A percentile compares a stretch with the other conserved stretches of the same genome.
Evolutionary conservation across 2,797 vertebrate genomes (phyloP).

Genomic region (Pangasius krempfi): DNA sequence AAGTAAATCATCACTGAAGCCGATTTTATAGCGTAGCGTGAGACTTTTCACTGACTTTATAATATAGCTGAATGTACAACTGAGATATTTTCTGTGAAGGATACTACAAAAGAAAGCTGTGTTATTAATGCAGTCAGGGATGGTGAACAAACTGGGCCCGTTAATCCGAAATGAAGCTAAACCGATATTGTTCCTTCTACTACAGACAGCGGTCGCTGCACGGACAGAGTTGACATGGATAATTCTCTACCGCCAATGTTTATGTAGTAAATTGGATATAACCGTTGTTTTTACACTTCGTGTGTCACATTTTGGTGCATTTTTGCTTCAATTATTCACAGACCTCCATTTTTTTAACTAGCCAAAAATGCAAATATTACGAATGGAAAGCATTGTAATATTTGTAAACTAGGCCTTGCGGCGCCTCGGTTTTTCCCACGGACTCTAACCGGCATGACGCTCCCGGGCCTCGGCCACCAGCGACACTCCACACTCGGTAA

Average conservation of each 20-base stretch:
- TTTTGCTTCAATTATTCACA: constrained; percentile 20
- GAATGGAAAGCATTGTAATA: constrained; percentile 64
- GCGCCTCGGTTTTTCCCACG: constrained; percentile 68
- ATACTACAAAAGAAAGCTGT: neutral
- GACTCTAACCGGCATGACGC: constrained; percentile 65
- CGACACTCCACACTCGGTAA: constrained; percentile 64
- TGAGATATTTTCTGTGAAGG: neutral
- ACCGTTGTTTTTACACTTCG: constrained; percentile 46
- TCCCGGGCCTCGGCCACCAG: constrained; percentile 60
- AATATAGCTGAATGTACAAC: neutral
- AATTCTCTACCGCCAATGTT: constrained; percentile 63
- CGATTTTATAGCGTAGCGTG: neutral
- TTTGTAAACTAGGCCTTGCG: constrained; percentile 74
- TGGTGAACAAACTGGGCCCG: constrained; percentile 7
- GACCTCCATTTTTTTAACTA: constrained; percentile 34
- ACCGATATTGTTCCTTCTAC: constrained; percentile 70
- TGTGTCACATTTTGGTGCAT: constrained; percentile 39
- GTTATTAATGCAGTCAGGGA: constrained; percentile 1
- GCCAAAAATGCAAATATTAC: constrained; percentile 54
- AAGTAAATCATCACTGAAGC: neutral
- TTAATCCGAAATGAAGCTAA: constrained; percentile 41
- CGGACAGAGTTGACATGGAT: constrained; percentile 78
- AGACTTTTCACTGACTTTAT: neutral
- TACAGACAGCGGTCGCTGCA: constrained; percentile 72
- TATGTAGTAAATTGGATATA: constrained; percentile 66